A percentile compares a stretch with the other conserved stretches of the same genome.
phyloP scores from a whole-genome alignment of 2,888 invertebrate genomes.

The Panopea generosa region DNA sequence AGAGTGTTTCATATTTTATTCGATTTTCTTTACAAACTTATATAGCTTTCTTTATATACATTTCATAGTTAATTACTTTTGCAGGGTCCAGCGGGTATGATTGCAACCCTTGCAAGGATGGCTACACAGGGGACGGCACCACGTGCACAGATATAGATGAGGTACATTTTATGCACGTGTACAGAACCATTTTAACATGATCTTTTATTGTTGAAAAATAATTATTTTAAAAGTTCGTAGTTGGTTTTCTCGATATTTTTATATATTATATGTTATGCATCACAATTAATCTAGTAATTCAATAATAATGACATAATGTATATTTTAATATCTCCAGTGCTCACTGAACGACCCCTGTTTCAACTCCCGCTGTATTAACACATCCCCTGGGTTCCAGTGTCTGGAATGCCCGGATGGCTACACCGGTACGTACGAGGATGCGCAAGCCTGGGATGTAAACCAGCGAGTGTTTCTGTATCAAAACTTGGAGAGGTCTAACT shows the following conservation, averaged over 20 bases:
- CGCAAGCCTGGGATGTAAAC: conserved; percentile 56
- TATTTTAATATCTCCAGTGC: conserved; percentile 65
- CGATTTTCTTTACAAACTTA: no score
- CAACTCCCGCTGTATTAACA: conserved; percentile 68
- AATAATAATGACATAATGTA: no score
- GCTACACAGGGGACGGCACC: conserved; percentile 74
- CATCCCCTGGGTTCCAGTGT: conserved; percentile 74
- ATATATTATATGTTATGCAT: no score
- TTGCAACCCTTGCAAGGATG: conserved; percentile 73
- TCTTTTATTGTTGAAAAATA: no score
- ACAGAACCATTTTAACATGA: no score
- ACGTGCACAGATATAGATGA: conserved; percentile 79
- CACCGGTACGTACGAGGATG: conserved; percentile 71
- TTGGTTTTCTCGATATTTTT: no score
- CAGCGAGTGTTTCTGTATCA: conserved; percentile 60
- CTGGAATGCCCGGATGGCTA: conserved; percentile 70
- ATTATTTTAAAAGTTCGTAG: no score
- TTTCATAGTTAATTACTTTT: no score
- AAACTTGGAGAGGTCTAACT: conserved; percentile 51
- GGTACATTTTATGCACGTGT: no score
- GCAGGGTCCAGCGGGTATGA: conserved; percentile 53
- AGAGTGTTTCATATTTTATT: no score
- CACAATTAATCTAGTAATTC: no score
- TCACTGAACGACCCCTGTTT: conserved; percentile 59
- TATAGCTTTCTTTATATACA: no score